Percentiles rank a stretch among this genome's conserved stretches.
phyloP scores from a whole-genome alignment of 2,797 vertebrate species.

The Oreonectes daqikongensis region DNA sequence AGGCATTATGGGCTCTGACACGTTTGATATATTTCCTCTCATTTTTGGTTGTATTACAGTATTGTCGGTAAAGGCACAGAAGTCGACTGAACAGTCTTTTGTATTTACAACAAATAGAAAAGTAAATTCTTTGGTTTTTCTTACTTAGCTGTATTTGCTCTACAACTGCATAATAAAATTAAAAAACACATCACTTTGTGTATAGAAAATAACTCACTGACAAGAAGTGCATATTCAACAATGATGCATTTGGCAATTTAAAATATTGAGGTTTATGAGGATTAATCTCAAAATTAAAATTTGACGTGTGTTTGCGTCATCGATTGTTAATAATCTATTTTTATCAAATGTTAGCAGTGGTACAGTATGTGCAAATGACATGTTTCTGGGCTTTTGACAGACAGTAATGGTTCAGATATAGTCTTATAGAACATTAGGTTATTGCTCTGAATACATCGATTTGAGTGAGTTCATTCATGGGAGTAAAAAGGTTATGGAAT shows the following conservation, averaged over 20 bases:
- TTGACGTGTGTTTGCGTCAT: not conserved
- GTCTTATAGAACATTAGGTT: slow-evolving; percentile 25
- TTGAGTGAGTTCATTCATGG: slow-evolving; percentile 10
- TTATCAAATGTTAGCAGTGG: slow-evolving; percentile 17
- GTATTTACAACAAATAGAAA: slow-evolving; percentile 31
- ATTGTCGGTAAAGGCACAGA: slow-evolving; percentile 46
- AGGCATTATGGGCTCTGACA: slow-evolving; percentile 38
- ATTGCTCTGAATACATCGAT: slow-evolving; percentile 29
- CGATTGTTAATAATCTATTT: slow-evolving; percentile 4
- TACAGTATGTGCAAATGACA: not conserved
- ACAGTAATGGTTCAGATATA: slow-evolving; percentile 19
- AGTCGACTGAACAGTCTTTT: slow-evolving; percentile 18
- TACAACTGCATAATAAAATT: slow-evolving; percentile 23
- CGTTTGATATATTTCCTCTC: not conserved
- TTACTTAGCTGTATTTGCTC: slow-evolving; percentile 31
- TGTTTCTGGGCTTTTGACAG: slow-evolving; percentile 6
- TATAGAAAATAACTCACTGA: slow-evolving; percentile 1
- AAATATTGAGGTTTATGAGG: slow-evolving; percentile 7
- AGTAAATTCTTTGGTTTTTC: slow-evolving; percentile 36
- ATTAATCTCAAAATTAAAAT: not conserved
- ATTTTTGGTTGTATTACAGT: slow-evolving; percentile 22
- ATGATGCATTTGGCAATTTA: slow-evolving; percentile 42
- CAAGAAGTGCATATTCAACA: slow-evolving; percentile 44
- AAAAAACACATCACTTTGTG: slow-evolving; percentile 27
- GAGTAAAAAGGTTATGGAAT: slow-evolving; percentile 25